phyloP scores from a whole-genome alignment of 37 sponge, comb jelly and placozoan genomes.

The Hormiphora californensis region DNA sequence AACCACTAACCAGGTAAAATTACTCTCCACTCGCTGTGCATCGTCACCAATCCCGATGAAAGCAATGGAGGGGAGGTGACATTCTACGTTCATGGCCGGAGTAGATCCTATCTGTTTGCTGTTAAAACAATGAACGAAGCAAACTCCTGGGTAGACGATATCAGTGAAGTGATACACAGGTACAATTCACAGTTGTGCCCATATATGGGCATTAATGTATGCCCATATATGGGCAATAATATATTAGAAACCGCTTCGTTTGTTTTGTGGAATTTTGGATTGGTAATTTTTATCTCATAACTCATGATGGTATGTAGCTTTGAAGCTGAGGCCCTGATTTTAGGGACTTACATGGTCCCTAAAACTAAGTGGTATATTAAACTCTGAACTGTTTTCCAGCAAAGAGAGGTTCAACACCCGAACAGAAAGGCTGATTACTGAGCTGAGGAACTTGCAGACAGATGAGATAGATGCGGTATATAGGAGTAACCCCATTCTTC shows the following conservation, averaged over 20 bases:
- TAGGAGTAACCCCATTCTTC: neutral
- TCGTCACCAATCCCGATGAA: conserved; percentile 35
- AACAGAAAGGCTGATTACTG: conserved; percentile 26
- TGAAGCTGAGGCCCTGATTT: too few species aligned
- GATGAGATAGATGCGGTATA: conserved; percentile 24
- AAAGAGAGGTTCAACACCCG: conserved; percentile 41
- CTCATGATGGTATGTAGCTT: too few species aligned
- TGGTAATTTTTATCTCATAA: too few species aligned
- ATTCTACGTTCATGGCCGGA: conserved; percentile 45
- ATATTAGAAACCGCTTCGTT: too few species aligned
- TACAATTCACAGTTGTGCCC: too few species aligned
- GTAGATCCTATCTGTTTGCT: conserved; percentile 34
- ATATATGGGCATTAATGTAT: too few species aligned
- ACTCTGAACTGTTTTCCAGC: too few species aligned
- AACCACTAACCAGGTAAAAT: conserved; percentile 55
- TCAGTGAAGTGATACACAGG: conserved; percentile 34
- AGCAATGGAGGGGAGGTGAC: neutral
- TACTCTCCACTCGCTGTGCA: conserved; percentile 18
- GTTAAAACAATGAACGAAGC: conserved; percentile 48
- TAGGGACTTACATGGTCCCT: too few species aligned
- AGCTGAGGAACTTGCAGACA: conserved; percentile 25
- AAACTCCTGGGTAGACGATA: conserved; percentile 42
- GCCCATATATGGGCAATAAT: too few species aligned
- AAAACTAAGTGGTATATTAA: too few species aligned
- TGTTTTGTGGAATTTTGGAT: too few species aligned